Percentiles rank a stretch among this genome's conserved stretches.
phyloP scores from a whole-genome alignment of 1,140 invertebrate genomes.

The Nylanderia fulva region DNA sequence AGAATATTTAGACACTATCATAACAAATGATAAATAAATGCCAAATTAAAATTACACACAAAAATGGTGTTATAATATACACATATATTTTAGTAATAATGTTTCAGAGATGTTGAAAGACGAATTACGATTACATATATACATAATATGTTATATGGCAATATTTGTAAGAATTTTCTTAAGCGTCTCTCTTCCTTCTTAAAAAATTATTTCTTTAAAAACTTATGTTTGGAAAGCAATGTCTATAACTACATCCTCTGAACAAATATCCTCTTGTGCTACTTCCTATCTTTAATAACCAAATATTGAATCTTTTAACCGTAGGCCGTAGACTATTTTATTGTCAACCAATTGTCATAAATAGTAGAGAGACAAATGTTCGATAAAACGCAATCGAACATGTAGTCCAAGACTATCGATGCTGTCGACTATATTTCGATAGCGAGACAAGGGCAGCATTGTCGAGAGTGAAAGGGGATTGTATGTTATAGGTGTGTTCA shows the following conservation, averaged over 20 bases:
- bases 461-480: constrained; percentile 70
- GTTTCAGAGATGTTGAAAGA: no score
- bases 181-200: no score
- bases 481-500: constrained; percentile 64
- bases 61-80: no score
- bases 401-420: constrained; percentile 48
- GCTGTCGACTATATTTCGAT: constrained; percentile 59
- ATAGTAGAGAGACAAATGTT: constrained; percentile 11
- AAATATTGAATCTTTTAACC: neutral
- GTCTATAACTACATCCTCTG: neutral
- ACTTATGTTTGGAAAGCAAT: neutral
- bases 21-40: no score
- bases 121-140: neutral
- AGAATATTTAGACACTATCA: no score
- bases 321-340: neutral
- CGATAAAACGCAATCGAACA: constrained; percentile 63
- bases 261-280: neutral
- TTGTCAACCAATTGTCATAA: constrained; percentile 36
- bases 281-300: neutral
- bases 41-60: no score
- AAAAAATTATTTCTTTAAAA: neutral
- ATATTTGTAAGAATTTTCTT: neutral
- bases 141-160: neutral
- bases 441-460: constrained; percentile 57
- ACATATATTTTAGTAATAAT: no score